These are phyloP conservation scores for Tamias sibiricus DNA, from an alignment of 2,113 vertebrate species.

Conservation along the genomic window DNA sequence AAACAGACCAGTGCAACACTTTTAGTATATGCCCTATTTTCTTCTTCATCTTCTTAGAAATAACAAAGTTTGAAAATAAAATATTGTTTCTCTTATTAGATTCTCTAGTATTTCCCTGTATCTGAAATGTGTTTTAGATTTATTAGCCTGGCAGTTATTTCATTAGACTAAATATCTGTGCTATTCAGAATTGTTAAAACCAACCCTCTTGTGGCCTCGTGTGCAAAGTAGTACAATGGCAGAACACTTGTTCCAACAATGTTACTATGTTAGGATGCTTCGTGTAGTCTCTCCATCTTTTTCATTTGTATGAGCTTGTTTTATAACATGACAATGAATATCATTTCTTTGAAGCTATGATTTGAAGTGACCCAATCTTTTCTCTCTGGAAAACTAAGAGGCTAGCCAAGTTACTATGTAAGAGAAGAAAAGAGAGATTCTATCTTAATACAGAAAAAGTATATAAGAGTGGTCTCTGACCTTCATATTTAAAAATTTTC, in stretches of 20 bases:
- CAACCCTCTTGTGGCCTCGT: neutral
- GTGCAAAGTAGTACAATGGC: neutral
- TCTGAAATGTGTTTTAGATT: neutral
- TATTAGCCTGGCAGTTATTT: neutral
- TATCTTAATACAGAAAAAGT: neutral
- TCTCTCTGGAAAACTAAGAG: neutral
- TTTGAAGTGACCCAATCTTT: neutral
- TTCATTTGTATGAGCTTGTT: neutral
- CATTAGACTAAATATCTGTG: neutral
- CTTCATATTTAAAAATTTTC: neutral
- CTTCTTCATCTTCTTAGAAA: neutral
- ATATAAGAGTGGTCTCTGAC: neutral
- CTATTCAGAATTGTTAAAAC: neutral
- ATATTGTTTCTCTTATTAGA: neutral
- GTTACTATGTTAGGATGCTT: neutral
- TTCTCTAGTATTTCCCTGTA: neutral
- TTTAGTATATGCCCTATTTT: neutral
- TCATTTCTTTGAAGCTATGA: neutral
- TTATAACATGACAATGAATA: neutral
- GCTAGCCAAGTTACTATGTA: neutral
- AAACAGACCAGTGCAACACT: neutral
- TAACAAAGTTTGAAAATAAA: slow-evolving; percentile 16
- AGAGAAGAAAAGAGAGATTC: neutral
- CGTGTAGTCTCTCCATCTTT: neutral
- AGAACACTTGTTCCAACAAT: neutral